Percentiles rank a stretch among this genome's conserved stretches.
Evolutionary conservation across 2,113 vertebrate genomes (phyloP).

Genomic region (Grantiella picta): DNA sequence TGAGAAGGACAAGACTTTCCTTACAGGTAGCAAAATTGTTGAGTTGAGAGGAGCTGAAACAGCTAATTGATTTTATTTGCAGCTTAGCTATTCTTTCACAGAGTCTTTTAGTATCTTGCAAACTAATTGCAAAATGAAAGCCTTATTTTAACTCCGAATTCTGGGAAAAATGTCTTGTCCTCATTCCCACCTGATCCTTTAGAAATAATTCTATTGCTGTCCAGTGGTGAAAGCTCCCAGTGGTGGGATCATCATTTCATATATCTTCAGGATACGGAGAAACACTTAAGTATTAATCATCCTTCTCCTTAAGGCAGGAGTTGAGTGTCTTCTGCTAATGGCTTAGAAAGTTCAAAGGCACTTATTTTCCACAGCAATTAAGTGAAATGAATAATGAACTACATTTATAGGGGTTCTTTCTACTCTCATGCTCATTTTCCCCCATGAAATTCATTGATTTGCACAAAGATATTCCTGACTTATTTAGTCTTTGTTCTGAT

Average conservation of each 20-base stretch:
- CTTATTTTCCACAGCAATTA: slow-evolving; percentile 47
- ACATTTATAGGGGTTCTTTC: slow-evolving; percentile 5
- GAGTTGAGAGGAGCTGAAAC: neutral
- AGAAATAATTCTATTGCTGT: neutral
- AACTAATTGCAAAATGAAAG: slow-evolving; percentile 1
- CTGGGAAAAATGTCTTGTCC: neutral
- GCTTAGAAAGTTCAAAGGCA: slow-evolving; percentile 32
- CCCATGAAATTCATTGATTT: neutral
- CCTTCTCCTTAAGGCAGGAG: neutral
- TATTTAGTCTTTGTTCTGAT: slow-evolving; percentile 13
- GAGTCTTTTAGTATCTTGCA: neutral
- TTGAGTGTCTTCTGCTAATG: slow-evolving; percentile 47
- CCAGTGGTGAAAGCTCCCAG: slow-evolving; percentile 19
- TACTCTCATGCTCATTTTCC: neutral
- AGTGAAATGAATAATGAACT: slow-evolving; percentile 40
- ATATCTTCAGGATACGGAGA: neutral
- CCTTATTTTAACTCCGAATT: neutral
- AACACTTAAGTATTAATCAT: slow-evolving; percentile 57
- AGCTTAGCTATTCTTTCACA: neutral
- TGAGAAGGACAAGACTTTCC: neutral
- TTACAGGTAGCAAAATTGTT: neutral
- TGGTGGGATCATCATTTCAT: neutral
- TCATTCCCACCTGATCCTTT: neutral
- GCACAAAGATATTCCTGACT: neutral
- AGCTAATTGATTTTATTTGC: neutral